Conservation (phyloP, 2,113 vertebrate genomes). For the Entelurus aequoreus region DNA sequence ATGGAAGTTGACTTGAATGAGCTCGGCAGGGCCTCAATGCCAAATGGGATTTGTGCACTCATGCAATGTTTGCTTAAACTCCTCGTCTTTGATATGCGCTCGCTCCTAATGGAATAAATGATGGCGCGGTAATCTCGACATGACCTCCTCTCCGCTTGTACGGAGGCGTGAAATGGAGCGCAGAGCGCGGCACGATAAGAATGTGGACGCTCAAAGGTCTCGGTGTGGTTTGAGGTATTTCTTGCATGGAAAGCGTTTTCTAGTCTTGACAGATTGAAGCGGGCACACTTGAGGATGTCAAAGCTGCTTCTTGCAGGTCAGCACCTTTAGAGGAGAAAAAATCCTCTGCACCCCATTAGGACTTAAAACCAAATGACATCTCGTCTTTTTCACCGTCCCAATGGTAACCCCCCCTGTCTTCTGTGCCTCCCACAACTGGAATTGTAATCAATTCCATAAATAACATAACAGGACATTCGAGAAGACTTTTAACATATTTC, state of each 20-base stretch:
- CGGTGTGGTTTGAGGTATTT: neutral
- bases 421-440: constrained; percentile 16
- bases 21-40: neutral
- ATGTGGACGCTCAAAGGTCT: constrained; percentile 9
- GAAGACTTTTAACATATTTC: constrained; percentile 25
- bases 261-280: neutral
- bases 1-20: neutral
- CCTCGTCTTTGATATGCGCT: constrained; percentile 14
- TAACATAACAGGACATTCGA: constrained; percentile 12
- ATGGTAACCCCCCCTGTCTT: neutral
- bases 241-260: neutral
- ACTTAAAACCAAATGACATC: constrained; percentile 16
- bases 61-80: constrained; percentile 35
- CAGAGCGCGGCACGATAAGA: constrained; percentile 10
- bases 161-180: constrained; percentile 9
- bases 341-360: constrained; percentile 24
- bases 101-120: constrained; percentile 5
- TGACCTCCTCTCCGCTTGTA: neutral
- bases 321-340: constrained; percentile 22
- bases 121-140: constrained; percentile 9
- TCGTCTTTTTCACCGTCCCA: constrained; percentile 26
- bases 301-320: constrained; percentile 14
- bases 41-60: constrained; percentile 2
- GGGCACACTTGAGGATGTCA: constrained; percentile 9
- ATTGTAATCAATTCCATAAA: constrained; percentile 25